Evolutionary conservation across 2,113 vertebrate genomes (phyloP).

Genomic region (Typhlomys cinereus): DNA sequence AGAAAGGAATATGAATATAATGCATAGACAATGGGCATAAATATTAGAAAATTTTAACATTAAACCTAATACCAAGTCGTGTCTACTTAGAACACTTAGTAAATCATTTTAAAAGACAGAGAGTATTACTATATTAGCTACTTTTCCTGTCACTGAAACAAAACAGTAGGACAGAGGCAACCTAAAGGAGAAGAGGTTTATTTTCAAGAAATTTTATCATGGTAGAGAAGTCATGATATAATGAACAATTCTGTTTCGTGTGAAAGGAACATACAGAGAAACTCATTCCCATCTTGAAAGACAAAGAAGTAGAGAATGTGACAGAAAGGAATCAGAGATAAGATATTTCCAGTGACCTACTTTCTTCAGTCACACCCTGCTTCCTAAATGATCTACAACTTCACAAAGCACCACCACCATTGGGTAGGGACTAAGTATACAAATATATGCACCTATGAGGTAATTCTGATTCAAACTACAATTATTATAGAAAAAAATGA

Average conservation of each 20-base stretch:
- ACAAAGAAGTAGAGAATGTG: background rate
- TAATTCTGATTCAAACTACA: background rate
- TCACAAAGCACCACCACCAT: background rate
- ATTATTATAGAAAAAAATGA: too few relatives aligned
- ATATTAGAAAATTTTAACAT: background rate
- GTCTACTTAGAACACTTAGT: background rate
- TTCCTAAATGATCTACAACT: background rate
- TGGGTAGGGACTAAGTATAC: background rate
- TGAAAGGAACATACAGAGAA: background rate
- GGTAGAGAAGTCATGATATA: background rate
- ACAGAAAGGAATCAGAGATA: background rate
- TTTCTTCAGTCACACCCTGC: too few relatives aligned
- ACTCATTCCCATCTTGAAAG: background rate
- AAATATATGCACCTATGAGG: background rate
- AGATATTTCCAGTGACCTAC: background rate
- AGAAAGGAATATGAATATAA: background rate
- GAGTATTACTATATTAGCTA: background rate
- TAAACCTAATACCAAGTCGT: background rate
- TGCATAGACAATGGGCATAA: background rate
- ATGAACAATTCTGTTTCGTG: background rate
- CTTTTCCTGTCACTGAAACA: background rate
- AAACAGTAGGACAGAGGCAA: background rate
- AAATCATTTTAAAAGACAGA: background rate
- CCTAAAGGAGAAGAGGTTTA: background rate
- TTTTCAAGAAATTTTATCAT: background rate